Evolutionary conservation across 1,140 invertebrate genomes (phyloP).

Genomic region (Zophobas atratus): DNA sequence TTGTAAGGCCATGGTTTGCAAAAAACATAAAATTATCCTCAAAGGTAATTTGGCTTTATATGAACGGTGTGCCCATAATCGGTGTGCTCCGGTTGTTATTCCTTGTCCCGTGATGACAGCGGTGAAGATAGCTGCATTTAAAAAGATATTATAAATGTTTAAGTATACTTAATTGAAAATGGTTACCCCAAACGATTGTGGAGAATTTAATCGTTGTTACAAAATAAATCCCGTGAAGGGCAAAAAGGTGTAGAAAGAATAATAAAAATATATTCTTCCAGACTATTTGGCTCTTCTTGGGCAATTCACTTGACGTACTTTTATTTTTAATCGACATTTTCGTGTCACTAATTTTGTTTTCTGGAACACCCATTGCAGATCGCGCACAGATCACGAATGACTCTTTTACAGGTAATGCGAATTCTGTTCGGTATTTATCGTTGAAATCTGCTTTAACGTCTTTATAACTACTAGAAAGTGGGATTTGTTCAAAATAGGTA

Average conservation of each 20-base stretch:
- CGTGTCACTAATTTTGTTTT: neutral
- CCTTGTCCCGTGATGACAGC: constrained; percentile 71
- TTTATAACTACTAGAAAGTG: constrained; percentile 11
- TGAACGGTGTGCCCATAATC: constrained; percentile 79
- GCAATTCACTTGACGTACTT: neutral
- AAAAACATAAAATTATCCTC: constrained; percentile 72
- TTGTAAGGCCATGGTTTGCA: constrained; percentile 75
- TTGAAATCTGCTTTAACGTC: neutral
- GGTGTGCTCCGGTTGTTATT: constrained; percentile 79
- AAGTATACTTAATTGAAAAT: neutral
- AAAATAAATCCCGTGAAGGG: constrained; percentile 77
- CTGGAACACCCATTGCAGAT: too few species aligned
- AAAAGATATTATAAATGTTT: neutral
- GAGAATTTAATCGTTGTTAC: constrained; percentile 67
- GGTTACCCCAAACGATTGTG: constrained; percentile 65
- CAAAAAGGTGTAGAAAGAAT: constrained; percentile 74
- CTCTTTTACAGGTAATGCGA: neutral
- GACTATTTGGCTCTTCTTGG: constrained; percentile 70
- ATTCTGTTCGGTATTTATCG: neutral
- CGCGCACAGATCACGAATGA: neutral
- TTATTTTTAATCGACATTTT: neutral
- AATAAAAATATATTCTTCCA: constrained; percentile 83
- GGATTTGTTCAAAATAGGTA: neutral
- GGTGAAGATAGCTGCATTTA: neutral
- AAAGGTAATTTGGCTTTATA: constrained; percentile 79